phyloP scores from a whole-genome alignment of 2,888 invertebrate species.

The Abrostola triplasia region DNA sequence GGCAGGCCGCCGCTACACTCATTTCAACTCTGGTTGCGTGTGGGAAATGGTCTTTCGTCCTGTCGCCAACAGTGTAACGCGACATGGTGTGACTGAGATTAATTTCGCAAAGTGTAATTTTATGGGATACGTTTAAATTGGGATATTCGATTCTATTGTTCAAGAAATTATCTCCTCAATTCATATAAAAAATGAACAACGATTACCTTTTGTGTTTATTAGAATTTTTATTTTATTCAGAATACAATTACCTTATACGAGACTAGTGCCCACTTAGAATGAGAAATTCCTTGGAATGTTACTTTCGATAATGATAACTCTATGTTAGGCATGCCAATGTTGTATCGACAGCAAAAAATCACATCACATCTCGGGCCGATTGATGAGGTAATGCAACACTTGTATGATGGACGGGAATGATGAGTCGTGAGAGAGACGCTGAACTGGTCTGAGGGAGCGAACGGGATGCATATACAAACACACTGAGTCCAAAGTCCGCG shows the following conservation, averaged over 20 bases:
- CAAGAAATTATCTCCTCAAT: neutral
- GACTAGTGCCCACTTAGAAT: neutral
- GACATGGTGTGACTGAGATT: slow-evolving; percentile 29
- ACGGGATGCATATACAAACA: slow-evolving; percentile 78
- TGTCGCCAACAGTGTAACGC: slow-evolving; percentile 56
- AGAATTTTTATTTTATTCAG: slow-evolving; percentile 36
- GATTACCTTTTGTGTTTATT: slow-evolving; percentile 13
- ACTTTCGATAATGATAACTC: slow-evolving; percentile 40
- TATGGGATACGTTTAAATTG: slow-evolving; percentile 7
- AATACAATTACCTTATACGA: slow-evolving; percentile 31
- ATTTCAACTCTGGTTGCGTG: slow-evolving; percentile 68
- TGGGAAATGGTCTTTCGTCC: slow-evolving; percentile 68
- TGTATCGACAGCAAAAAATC: slow-evolving; percentile 69
- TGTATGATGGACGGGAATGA: slow-evolving; percentile 64
- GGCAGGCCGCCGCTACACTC: slow-evolving; percentile 63
- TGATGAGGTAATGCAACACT: slow-evolving; percentile 76
- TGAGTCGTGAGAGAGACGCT: slow-evolving; percentile 61
- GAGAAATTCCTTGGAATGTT: slow-evolving; percentile 25
- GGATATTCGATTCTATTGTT: slow-evolving; percentile 8
- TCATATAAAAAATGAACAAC: neutral
- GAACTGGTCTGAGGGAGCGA: slow-evolving; percentile 63
- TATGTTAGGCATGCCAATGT: slow-evolving; percentile 45
- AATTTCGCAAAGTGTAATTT: slow-evolving; percentile 25
- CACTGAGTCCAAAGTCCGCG: slow-evolving; percentile 82
- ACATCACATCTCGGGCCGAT: slow-evolving; percentile 68